Base-by-base conservation (phyloP, 2,888 invertebrate genomes). In the Xanthostigma xanthostigma region DNA sequence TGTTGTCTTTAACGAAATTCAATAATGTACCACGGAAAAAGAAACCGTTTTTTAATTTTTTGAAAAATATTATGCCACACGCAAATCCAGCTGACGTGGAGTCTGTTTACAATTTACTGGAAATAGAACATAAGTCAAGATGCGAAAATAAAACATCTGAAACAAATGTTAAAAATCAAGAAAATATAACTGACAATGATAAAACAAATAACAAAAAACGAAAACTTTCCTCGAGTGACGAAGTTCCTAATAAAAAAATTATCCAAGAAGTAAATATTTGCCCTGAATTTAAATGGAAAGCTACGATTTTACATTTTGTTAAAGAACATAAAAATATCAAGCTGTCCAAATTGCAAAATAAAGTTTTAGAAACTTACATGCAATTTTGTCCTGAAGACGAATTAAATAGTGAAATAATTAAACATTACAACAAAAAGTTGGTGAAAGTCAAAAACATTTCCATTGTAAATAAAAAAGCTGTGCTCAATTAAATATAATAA, bases 231-330 rank as follows among this genome's bases (percentile, higher is more conserved):
- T 6, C 5, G 27, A 41, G 17, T 12, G 17, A 27, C 12, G 6
- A 41, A 6, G 17, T 12, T 17, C 13, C n/a, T 9, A n/a, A 2
- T 41, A 41, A 12, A 4, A 27, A 41, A 41, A 41, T 17, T 9
- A 12, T 10, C 10, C 8, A 41, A 41, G 13, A 14, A 40, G 13
- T 40, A 17, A 14, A 11, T 40, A 11, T 40, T 40, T 40, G 9
- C 17, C 9, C 17, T 40, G 38, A 35, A 34, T 46, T 46, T 35
- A 46, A 46, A 46, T 46, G 46, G 46, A 46, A 46, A 40, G 41
- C 46, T 34, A 46, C 46, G 10, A 46, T 46, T 9, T 34, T 46
- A 39, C 40, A 41, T 41, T 41, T 46, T 35, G 41, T 46, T 11
- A 27, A 12, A 14, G 41, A 46, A 35, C 40, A 40, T 35, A 36